phyloP scores from a whole-genome alignment of 2,113 vertebrate genomes.

The Cebus imitator region DNA sequence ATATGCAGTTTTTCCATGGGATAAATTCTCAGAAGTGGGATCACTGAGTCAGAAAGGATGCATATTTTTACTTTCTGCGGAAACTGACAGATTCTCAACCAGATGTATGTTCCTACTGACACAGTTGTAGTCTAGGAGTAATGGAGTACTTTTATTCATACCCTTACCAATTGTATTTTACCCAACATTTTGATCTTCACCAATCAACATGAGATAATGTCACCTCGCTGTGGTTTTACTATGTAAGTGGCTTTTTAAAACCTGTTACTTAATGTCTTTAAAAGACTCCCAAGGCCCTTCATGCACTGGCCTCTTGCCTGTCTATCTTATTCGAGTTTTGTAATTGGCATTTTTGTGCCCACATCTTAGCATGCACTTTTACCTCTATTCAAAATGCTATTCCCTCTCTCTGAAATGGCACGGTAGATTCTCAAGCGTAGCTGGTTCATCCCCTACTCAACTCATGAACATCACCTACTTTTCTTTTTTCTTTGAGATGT shows the following conservation, averaged over 20 bases:
- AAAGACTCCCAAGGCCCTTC: not conserved
- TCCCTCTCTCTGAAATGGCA: not conserved
- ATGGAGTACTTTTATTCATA: not conserved
- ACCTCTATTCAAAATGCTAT: not conserved
- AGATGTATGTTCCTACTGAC: not conserved
- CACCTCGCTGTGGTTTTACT: not conserved
- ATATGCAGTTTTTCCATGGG: not conserved
- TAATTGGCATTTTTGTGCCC: not conserved
- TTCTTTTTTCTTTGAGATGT: too few species aligned
- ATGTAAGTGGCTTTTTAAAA: not conserved
- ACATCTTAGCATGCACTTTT: not conserved
- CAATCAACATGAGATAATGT: not conserved
- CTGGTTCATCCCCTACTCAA: not conserved
- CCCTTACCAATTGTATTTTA: not conserved
- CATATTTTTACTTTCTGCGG: not conserved
- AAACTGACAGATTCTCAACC: not conserved
- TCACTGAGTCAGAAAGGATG: accelerated
- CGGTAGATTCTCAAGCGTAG: not conserved
- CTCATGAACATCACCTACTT: not conserved
- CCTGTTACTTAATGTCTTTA: not conserved
- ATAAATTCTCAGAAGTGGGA: not conserved
- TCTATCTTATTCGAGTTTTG: not conserved
- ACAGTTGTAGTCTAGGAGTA: accelerated
- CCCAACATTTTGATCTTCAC: not conserved
- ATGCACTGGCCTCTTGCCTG: not conserved